Evolutionary conservation across 2,888 invertebrate species (phyloP), one percentile per base, ranked within the genome.

Genomic region (Drosophila mayaguana): DNA sequence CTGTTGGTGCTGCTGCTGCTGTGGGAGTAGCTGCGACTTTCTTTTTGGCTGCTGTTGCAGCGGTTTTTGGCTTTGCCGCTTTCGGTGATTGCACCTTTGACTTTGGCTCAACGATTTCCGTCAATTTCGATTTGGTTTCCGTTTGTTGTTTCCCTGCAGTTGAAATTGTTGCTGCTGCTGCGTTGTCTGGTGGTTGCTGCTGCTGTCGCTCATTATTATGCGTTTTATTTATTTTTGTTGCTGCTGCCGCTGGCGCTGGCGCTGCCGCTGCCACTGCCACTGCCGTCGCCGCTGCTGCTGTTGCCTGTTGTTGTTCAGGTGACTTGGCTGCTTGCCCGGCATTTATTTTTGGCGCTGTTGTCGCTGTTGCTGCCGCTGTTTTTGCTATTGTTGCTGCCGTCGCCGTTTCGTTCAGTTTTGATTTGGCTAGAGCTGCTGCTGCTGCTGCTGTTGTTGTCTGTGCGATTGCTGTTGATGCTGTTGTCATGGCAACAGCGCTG

Each of bases 241-340:
- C 78, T 65, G 78, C 72, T 78, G 81, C 80, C 83, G 50, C 43
- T 69, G 78, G 76, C 68, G 70, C 73, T 56, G 76, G 72, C 81
- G 77, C 76, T 61, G 78, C 73, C 78, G 81, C 79, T 82, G 50
- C 56, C 66, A 70, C 54, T 81, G 77, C 73, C 72, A 81, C 73
- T 80, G 78, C 74, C 14, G 34, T 9, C 78, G 81, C 80, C 82
- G 51, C 57, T 64, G 65, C 53, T 82, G 77, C 73, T 74, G 82
- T 75, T 72, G 91, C 82, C 77, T 81, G 68, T 80, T 75, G 67
- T 78, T 80, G 80, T 91, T 91, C 92, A 91, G 92, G 91, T 93
- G 91, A 92, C 93, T 92, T 93, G 93, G 89, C 91, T 78, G 59
- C 66, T 70, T 86, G 92, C 92, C 93, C 92, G 88, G 72, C 74